These are phyloP conservation scores for Scaptomyza hsui DNA, from an alignment of 1,140 invertebrate genomes.

Conservation along the genomic window DNA sequence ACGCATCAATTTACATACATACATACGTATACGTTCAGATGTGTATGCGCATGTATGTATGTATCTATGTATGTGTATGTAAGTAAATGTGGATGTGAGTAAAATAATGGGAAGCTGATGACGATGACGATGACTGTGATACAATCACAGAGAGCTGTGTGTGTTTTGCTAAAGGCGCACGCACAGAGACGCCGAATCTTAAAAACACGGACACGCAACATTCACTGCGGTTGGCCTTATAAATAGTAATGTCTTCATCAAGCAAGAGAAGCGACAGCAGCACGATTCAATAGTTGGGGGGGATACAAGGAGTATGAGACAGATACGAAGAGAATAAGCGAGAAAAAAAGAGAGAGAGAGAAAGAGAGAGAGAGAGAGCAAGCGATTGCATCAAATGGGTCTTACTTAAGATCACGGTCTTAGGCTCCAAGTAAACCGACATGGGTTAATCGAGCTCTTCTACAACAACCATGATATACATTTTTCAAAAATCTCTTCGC, in stretches of 20 bases:
- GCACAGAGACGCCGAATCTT: slow-evolving; percentile 11
- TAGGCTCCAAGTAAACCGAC: slow-evolving; percentile 1
- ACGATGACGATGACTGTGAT: slow-evolving; percentile 22
- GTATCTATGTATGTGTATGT: background rate
- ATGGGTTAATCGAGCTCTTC: slow-evolving; percentile 14
- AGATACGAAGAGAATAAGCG: background rate
- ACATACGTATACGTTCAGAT: background rate
- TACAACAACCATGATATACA: background rate
- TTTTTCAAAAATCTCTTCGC: too few species aligned
- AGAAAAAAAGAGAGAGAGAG: background rate
- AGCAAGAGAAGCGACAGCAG: slow-evolving; percentile 37
- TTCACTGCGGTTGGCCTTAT: slow-evolving; percentile 52
- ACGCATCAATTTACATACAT: background rate
- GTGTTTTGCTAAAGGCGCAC: slow-evolving; percentile 9
- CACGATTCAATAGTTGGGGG: slow-evolving; percentile 19
- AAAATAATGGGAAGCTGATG: slow-evolving; percentile 21
- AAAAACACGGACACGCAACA: slow-evolving; percentile 32
- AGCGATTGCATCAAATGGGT: slow-evolving; percentile 39
- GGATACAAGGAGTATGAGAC: background rate
- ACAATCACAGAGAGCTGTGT: slow-evolving; percentile 21
- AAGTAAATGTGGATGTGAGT: background rate
- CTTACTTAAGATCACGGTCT: slow-evolving; percentile 26
- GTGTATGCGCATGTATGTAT: too few species aligned
- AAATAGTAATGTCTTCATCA: slow-evolving; percentile 57
- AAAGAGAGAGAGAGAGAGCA: slow-evolving; percentile 1